Percentiles rank a stretch among this genome's conserved stretches.
phyloP scores from a whole-genome alignment of 1,140 invertebrate species.

The Drosophila miranda region DNA sequence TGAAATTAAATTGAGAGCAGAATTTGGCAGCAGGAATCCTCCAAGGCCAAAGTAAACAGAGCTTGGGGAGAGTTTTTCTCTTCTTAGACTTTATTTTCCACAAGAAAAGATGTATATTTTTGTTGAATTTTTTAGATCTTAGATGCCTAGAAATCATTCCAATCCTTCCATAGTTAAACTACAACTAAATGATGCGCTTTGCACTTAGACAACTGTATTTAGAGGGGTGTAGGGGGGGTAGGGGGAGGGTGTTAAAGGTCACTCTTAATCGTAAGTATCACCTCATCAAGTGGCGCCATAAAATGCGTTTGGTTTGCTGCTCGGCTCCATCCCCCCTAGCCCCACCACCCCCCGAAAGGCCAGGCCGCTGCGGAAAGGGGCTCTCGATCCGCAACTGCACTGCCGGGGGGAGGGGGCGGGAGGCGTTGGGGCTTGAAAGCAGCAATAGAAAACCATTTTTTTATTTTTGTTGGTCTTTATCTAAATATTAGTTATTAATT shows the following conservation, averaged over 20 bases:
- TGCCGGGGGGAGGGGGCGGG: background rate
- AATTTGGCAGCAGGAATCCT: too few relatives aligned
- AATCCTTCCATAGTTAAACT: slow-evolving; percentile 33
- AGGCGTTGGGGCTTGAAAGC: slow-evolving; percentile 12
- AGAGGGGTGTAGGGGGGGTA: too few relatives aligned
- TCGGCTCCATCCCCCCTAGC: background rate
- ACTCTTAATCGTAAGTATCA: slow-evolving; percentile 63
- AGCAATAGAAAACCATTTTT: slow-evolving; percentile 33
- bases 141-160: slow-evolving; percentile 12
- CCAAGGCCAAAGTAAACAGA: too few relatives aligned
- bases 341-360: background rate
- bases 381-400: slow-evolving; percentile 19
- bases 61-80: too few relatives aligned
- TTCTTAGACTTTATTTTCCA: background rate
- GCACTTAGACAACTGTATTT: slow-evolving; percentile 52
- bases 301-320: slow-evolving; percentile 32
- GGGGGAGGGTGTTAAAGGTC: too few relatives aligned
- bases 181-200: slow-evolving; percentile 35
- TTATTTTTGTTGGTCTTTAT: slow-evolving; percentile 26
- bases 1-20: too few relatives aligned
- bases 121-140: background rate
- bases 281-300: slow-evolving; percentile 48
- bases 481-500: slow-evolving; percentile 32
- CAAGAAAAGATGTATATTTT: slow-evolving; percentile 2
- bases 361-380: slow-evolving; percentile 24